These are phyloP conservation scores for Coendou prehensilis DNA, from an alignment of 2,797 vertebrate species.

Conservation along the genomic window DNA sequence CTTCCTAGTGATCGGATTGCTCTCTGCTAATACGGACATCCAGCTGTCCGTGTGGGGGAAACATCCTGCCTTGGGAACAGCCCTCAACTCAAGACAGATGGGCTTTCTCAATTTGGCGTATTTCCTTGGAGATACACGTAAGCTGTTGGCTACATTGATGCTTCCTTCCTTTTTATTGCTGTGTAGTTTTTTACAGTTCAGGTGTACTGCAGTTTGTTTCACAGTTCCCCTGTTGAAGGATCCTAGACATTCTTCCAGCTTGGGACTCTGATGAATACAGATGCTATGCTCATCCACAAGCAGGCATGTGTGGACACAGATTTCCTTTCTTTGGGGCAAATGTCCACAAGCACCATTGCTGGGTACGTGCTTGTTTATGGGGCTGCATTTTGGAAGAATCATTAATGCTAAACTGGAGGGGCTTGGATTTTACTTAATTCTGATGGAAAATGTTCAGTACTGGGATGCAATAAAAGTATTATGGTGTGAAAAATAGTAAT, in stretches of 20 bases:
- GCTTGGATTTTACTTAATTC: not conserved
- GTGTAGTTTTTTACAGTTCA: not conserved
- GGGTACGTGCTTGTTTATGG: too few relatives aligned
- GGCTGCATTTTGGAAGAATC: not conserved
- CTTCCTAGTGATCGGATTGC: not conserved
- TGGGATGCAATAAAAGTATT: not conserved
- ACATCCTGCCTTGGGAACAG: not conserved
- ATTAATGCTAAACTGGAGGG: not conserved
- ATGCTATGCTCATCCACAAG: not conserved
- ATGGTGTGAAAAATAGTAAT: rapidly evolving
- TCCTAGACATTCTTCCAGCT: not conserved
- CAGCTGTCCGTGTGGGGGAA: not conserved
- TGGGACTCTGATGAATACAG: not conserved
- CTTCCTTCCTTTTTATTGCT: not conserved
- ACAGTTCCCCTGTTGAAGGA: not conserved
- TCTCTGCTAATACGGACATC: not conserved
- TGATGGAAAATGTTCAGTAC: not conserved
- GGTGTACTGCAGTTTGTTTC: too few relatives aligned
- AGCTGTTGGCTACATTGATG: rapidly evolving
- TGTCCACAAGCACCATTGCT: not conserved
- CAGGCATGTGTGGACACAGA: not conserved
- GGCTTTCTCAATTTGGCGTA: not conserved
- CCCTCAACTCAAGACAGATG: not conserved
- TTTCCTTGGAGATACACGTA: not conserved
- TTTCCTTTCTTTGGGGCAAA: not conserved